Evolutionary conservation across 2,797 vertebrate genomes (phyloP).

Genomic region (Channallabes apus): DNA sequence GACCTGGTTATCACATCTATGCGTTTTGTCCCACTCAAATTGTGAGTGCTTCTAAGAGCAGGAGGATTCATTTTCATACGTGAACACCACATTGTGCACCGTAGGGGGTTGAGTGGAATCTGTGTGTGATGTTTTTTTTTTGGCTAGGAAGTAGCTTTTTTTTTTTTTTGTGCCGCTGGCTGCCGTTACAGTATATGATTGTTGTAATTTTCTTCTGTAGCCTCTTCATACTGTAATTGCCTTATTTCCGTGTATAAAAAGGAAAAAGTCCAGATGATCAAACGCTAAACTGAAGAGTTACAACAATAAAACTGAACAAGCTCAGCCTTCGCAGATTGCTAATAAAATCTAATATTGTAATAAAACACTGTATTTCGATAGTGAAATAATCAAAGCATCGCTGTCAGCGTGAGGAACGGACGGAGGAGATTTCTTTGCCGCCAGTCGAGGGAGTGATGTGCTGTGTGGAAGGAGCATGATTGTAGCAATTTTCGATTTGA

Average conservation of each 20-base stretch:
- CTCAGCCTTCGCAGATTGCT: background rate
- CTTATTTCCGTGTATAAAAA: background rate
- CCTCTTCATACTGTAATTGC: background rate
- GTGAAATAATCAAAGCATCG: background rate
- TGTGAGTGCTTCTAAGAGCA: too few relatives aligned
- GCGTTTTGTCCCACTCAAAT: too few relatives aligned
- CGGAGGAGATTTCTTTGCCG: background rate
- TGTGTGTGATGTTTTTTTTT: too few relatives aligned
- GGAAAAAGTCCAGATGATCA: background rate
- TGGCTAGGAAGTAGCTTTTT: too few relatives aligned
- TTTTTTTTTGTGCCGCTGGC: background rate
- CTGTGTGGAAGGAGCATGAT: background rate
- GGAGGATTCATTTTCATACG: too few relatives aligned
- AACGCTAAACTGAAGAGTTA: background rate
- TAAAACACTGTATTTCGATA: constrained; percentile 1
- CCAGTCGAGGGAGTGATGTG: too few relatives aligned
- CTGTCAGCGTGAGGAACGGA: background rate
- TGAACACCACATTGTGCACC: too few relatives aligned
- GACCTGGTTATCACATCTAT: too few relatives aligned
- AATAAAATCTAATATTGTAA: constrained; percentile 1
- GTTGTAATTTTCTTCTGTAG: background rate
- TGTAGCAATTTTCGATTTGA: background rate
- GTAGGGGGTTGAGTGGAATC: too few relatives aligned
- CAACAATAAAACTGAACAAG: background rate
- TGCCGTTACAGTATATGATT: background rate